Base-by-base conservation (phyloP, 2,797 vertebrate species). In the Holocentrus rufus region DNA sequence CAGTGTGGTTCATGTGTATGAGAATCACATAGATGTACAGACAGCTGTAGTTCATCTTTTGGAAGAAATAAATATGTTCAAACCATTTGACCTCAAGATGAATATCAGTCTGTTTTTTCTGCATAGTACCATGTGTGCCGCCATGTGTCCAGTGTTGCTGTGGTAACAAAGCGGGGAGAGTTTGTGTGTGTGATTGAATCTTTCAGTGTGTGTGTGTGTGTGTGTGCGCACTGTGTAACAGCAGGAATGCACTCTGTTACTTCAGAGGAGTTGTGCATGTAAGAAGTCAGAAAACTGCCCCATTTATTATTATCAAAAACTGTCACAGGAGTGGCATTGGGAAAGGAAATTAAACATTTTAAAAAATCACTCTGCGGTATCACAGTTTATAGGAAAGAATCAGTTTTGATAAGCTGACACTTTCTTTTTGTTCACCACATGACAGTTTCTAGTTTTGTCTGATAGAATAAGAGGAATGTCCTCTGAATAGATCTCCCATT, bases 101-200 rank as follows among this genome's bases (percentile, higher is more conserved):
- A 59, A 27, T 18, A 44, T n/a, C 6, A 2, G 1, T 13, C 20
- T 31, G 58, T 55, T 60, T 60, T 63, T 71, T 70, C 44, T 56
- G 54, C 61, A 59, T 64, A 68, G 65, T 58, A 49, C 50, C 47
- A 60, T 72, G 79, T 74, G 68, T 63, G 47, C 69, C 23, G 56
- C 63, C 53, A 61, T 79, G 77, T 85, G 67, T 81, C 61, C 36
- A 18, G 53, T 47, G 83, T 88, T 89, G 83, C 83, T 74, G 69
- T 81, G 76, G 81, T 69, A 85, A 89, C 87, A 73, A 74, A 77
- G 69, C 20, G 6, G 10, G 27, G 54, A 31, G 27, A 34, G 15
- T 46, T 49, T 68, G 34, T 63, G 4, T 61, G 39, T 65, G 18
- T 58, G 39, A 65, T n/a, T 62, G 39, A 61, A 5, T n/a, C 46